Evolutionary conservation across 2,797 vertebrate species (phyloP).

Genomic region (Sebastes variabilis): DNA sequence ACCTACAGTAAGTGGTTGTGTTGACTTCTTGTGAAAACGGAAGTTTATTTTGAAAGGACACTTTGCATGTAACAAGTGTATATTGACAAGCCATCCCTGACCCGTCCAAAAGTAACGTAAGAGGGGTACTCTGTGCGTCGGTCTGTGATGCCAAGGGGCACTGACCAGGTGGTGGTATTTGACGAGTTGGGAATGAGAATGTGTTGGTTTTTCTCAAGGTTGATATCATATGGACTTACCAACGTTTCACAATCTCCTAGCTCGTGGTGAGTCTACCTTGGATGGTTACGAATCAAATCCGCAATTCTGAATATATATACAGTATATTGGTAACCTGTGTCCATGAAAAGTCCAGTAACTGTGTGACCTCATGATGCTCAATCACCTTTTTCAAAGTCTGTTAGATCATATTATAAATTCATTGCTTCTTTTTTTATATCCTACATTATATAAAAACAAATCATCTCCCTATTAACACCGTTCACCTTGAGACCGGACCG

Average conservation of each 20-base stretch:
- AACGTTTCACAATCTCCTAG: not conserved
- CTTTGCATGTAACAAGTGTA: too few relatives aligned
- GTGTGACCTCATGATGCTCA: not conserved
- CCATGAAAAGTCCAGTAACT: not conserved
- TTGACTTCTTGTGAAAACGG: too few relatives aligned
- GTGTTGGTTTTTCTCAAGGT: too few relatives aligned
- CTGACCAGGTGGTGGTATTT: too few relatives aligned
- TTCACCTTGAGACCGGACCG: conserved; percentile 41
- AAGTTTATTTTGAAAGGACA: too few relatives aligned
- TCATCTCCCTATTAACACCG: conserved; percentile 23
- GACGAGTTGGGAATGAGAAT: too few relatives aligned
- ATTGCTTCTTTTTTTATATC: conserved; percentile 5
- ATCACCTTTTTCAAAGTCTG: not conserved
- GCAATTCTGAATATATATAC: not conserved
- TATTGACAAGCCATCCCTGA: too few relatives aligned
- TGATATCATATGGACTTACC: not conserved
- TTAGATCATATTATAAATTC: not conserved
- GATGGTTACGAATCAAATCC: not conserved
- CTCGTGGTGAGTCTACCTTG: not conserved
- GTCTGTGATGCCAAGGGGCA: too few relatives aligned
- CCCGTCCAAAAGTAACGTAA: too few relatives aligned
- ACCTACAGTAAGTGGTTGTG: too few relatives aligned
- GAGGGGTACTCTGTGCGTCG: too few relatives aligned
- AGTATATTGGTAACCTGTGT: not conserved
- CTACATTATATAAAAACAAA: conserved; percentile 23